Percentiles rank a stretch among this genome's conserved stretches.
These are phyloP conservation scores for Battus philenor DNA, from an alignment of 1,140 invertebrate genomes.

Conservation along the genomic window DNA sequence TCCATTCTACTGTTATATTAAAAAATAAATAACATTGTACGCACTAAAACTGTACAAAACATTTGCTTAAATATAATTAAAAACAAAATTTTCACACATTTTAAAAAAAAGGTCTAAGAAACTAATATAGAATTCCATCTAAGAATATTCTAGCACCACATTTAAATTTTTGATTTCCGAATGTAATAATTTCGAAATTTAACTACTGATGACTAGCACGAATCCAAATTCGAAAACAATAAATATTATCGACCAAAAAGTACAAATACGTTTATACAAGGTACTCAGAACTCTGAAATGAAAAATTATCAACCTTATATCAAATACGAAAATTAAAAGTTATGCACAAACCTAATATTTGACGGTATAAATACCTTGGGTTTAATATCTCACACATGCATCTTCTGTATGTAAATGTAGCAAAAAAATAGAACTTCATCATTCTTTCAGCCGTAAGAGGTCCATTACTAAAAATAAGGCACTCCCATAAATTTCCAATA, in stretches of 20 bases:
- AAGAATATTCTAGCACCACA: conserved; percentile 56
- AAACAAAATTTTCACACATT: too few species aligned
- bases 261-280: not conserved
- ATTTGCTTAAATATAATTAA: conserved; percentile 25
- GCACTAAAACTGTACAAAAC: conserved; percentile 36
- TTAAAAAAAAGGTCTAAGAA: too few species aligned
- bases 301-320: not conserved
- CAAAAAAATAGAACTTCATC: too few species aligned
- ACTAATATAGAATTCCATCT: conserved; percentile 26
- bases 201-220: conserved; percentile 37
- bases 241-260: too few species aligned
- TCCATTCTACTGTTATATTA: conserved; percentile 30
- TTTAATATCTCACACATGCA: too few species aligned
- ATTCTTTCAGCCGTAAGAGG: too few species aligned
- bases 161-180: conserved; percentile 30
- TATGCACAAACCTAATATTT: too few species aligned
- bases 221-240: conserved; percentile 22
- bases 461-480: too few species aligned
- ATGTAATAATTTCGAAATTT: conserved; percentile 35
- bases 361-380: too few species aligned
- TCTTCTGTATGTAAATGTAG: too few species aligned
- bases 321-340: not conserved
- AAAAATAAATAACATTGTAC: conserved; percentile 45
- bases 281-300: not conserved
- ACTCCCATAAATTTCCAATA: too few species aligned